A percentile compares a stretch with the other conserved stretches of the same genome.
Conservation (phyloP, 2,113 vertebrate species). For the Chinchilla lanigera region DNA sequence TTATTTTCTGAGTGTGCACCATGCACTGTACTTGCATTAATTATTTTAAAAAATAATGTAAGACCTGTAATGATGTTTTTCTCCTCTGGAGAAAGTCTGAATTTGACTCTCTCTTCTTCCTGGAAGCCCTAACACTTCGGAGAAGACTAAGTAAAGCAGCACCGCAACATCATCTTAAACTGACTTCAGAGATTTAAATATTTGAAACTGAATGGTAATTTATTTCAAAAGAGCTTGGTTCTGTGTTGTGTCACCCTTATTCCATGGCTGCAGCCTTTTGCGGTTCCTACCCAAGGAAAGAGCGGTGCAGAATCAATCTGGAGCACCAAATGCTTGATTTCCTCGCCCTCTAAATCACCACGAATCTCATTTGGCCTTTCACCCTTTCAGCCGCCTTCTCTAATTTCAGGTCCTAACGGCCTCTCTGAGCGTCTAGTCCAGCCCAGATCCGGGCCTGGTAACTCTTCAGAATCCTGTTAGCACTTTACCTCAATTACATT, state of each 20-base stretch:
- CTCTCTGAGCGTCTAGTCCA: background rate
- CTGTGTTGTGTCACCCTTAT: background rate
- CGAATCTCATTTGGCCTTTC: background rate
- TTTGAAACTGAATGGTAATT: background rate
- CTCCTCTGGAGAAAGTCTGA: background rate
- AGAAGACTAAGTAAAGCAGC: background rate
- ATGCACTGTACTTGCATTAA: slow-evolving; percentile 3
- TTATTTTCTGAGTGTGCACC: background rate
- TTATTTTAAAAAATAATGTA: background rate
- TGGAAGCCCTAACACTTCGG: background rate
- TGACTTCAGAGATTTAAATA: background rate
- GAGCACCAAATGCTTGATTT: slow-evolving; percentile 16
- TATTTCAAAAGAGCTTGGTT: background rate
- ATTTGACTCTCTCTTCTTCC: background rate
- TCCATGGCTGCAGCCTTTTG: background rate
- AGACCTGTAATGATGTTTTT: background rate
- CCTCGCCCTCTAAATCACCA: background rate
- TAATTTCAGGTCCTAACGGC: background rate
- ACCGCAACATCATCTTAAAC: background rate
- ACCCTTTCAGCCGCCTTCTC: background rate
- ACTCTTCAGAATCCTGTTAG: background rate
- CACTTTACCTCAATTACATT: background rate
- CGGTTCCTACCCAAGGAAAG: background rate
- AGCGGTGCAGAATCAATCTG: background rate
- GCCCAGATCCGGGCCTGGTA: background rate